Conservation (phyloP, 2,113 vertebrate species). For the Seriola quinqueradiata region DNA sequence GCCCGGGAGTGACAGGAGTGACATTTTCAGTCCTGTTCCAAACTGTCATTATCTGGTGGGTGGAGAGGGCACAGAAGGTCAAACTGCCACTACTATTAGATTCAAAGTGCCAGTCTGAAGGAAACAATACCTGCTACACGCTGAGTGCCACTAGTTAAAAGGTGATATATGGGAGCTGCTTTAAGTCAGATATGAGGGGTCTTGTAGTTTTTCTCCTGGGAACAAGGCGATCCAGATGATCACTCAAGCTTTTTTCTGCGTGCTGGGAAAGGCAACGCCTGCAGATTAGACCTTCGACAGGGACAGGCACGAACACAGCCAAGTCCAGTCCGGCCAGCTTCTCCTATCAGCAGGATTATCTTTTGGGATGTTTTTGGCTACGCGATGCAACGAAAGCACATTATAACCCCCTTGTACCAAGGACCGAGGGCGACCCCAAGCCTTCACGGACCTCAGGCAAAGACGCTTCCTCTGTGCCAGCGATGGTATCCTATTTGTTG, state of each 20-base stretch:
- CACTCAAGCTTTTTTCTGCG: conserved; percentile 22
- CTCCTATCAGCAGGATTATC: conserved; percentile 1
- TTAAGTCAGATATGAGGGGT: conserved; percentile 4
- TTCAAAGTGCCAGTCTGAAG: conserved; percentile 48
- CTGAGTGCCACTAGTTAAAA: conserved; percentile 32
- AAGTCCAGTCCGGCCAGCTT: conserved; percentile 12
- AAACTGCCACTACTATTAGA: conserved; percentile 64
- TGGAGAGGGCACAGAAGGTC: conserved; percentile 63
- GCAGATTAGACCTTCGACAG: neutral
- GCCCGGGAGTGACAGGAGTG: conserved; percentile 53
- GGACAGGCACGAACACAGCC: neutral
- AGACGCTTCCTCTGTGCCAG: neutral
- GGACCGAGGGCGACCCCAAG: neutral
- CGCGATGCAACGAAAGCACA: neutral
- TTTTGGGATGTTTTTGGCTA: neutral
- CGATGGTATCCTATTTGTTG: conserved; percentile 37
- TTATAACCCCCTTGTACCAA: neutral
- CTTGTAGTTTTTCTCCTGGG: conserved; percentile 9
- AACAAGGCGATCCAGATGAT: conserved; percentile 26
- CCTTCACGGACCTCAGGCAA: neutral
- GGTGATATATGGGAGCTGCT: neutral
- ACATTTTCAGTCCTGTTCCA: conserved; percentile 66
- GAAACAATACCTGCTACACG: conserved; percentile 46
- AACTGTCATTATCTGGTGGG: conserved; percentile 31
- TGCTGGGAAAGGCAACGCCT: neutral